Percentiles rank a stretch among this genome's conserved stretches.
Conservation (phyloP, 1,140 invertebrate species). For the Periplaneta americana region DNA sequence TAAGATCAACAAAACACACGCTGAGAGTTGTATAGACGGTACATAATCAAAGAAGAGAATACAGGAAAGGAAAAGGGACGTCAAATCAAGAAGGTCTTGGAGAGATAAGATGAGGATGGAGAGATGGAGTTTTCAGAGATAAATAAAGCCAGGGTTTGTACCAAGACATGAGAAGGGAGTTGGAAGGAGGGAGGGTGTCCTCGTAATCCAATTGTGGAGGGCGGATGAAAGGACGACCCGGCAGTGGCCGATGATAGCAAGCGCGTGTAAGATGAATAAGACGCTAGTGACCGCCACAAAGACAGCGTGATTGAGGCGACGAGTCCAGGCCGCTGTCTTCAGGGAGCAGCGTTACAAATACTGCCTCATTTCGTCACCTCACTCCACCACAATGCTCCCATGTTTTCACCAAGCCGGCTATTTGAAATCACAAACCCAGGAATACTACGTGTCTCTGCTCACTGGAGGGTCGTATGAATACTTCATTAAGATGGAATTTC, state of each 20-base stretch:
- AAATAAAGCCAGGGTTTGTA: background rate
- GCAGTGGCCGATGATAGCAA: background rate
- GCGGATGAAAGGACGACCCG: background rate
- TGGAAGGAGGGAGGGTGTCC: background rate
- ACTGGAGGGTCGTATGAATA: background rate
- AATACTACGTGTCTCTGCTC: background rate
- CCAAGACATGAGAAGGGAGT: background rate
- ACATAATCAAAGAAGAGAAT: background rate
- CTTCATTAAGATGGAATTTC: background rate
- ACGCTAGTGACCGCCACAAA: background rate
- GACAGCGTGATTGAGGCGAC: background rate
- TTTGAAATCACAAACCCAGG: no score
- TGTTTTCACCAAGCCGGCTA: background rate
- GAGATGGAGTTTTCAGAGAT: background rate
- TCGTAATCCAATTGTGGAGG: background rate
- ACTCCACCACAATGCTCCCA: background rate
- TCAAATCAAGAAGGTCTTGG: background rate
- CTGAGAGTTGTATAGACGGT: background rate
- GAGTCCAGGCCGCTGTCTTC: background rate
- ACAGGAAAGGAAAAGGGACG: background rate
- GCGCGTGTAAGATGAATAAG: background rate
- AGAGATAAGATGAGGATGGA: background rate
- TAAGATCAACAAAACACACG: background rate
- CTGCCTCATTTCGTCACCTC: background rate
- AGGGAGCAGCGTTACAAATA: background rate